Evolutionary conservation across 1,140 invertebrate genomes (phyloP).

Genomic region (Heliconius hewitsoni): DNA sequence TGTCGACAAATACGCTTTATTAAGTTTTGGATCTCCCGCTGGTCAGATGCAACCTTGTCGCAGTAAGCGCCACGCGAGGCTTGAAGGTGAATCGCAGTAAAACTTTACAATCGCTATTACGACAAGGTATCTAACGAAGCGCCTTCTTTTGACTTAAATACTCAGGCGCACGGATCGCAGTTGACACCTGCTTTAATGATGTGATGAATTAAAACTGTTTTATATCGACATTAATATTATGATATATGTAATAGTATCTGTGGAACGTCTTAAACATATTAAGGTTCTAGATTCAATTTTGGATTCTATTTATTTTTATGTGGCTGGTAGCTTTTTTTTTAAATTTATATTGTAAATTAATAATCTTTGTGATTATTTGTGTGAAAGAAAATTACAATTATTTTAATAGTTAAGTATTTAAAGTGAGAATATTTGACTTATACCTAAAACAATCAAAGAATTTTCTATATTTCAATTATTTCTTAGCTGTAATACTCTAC

Average conservation of each 20-base stretch:
- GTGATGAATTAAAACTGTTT: conserved; percentile 26
- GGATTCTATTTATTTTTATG: no score
- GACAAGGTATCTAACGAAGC: conserved; percentile 61
- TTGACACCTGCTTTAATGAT: conserved; percentile 71
- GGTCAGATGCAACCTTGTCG: conserved; percentile 62
- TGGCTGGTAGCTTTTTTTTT: no score
- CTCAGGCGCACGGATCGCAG: conserved; percentile 63
- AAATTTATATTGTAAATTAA: no score
- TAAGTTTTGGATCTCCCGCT: conserved; percentile 71
- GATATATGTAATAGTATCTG: background rate
- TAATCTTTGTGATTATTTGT: no score
- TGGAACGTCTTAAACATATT: background rate
- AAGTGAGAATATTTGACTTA: no score
- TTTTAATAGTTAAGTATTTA: no score
- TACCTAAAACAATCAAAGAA: background rate
- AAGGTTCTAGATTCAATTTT: no score
- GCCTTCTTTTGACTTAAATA: conserved; percentile 73
- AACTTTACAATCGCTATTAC: conserved; percentile 57
- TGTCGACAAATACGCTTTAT: conserved; percentile 79
- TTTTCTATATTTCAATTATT: background rate
- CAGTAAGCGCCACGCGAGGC: conserved; percentile 39
- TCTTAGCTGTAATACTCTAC: background rate
- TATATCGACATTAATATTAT: conserved; percentile 3
- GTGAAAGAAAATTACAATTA: no score
- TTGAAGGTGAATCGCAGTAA: conserved; percentile 46